These are phyloP conservation scores for Anguilla japonica DNA, from an alignment of 2,113 vertebrate species.

Conservation along the genomic window DNA sequence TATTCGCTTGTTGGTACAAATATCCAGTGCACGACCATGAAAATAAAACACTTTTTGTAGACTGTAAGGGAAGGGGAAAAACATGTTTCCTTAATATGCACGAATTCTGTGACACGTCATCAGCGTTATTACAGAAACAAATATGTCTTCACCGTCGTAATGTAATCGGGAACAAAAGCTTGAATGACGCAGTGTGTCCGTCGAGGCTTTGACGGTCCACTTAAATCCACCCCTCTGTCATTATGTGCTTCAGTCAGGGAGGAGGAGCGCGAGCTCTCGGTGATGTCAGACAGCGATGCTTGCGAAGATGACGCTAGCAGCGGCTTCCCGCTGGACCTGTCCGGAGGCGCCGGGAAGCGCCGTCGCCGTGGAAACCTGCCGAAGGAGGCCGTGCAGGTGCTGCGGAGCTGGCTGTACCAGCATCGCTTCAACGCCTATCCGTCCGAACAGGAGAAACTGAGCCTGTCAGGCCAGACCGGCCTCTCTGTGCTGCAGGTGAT, in stretches of 20 bases:
- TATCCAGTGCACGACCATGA: too few relatives aligned
- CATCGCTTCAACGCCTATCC: slow-evolving; percentile 96
- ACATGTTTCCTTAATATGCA: too few relatives aligned
- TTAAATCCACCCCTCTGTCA: background rate
- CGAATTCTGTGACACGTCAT: too few relatives aligned
- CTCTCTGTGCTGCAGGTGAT: slow-evolving; percentile 91
- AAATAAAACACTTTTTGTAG: too few relatives aligned
- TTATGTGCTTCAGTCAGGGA: slow-evolving; percentile 53
- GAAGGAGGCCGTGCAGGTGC: slow-evolving; percentile 89
- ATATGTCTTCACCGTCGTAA: too few relatives aligned
- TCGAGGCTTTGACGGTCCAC: background rate
- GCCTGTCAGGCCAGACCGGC: slow-evolving; percentile 84
- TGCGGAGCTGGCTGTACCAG: slow-evolving; percentile 91
- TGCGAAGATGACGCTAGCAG: slow-evolving; percentile 76
- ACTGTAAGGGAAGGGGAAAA: too few relatives aligned
- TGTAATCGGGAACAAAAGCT: too few relatives aligned
- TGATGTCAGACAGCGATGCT: slow-evolving; percentile 87
- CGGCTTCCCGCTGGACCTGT: slow-evolving; percentile 74
- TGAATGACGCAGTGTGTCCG: background rate
- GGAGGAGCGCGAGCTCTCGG: slow-evolving; percentile 65
- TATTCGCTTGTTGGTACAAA: too few relatives aligned
- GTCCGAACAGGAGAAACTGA: slow-evolving; percentile 91
- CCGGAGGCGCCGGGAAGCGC: slow-evolving; percentile 76
- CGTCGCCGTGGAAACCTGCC: slow-evolving; percentile 93
- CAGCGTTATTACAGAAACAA: too few relatives aligned